Evolutionary conservation across 2,888 invertebrate species (phyloP), one percentile per base, ranked within the genome.

Genomic region (Agriopis marginaria): DNA sequence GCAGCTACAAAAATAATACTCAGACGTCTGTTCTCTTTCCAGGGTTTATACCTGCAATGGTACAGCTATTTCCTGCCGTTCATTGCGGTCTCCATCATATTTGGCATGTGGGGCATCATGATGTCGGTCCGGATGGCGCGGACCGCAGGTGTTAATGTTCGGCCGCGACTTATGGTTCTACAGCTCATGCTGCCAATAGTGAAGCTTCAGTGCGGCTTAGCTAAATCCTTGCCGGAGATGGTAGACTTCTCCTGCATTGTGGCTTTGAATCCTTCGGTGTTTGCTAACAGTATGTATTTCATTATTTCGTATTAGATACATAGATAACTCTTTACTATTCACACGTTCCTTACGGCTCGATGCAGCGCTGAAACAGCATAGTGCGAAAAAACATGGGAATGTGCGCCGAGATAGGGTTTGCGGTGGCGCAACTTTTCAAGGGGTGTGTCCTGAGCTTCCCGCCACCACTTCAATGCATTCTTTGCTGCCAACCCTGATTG

Each of bases 91-190:
- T 97, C 97, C 7, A 96, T 97, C 71, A 87, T 97, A 8, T 88
- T 95, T 40, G 97, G 96, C 12, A 92, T 97, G 58, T 97, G 97
- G 95, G 96, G 96, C 0, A 94, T 96, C 81, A 94, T 95, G 49
- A 96, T 97, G 95, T 93, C 95, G 7, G 95, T 96, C 32, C 93
- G 94, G 0, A 86, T 86, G 0, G 87, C 86, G 0, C 86, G 84
- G 70, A 68, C 81, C 0, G 95, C 88, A 67, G 96, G 82, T 78
- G 90, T 81, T 83, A 92, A 68, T 79, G 89, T 95, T 12, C 86
- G 89, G 40, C 89, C 89, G 0, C 94, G 95, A 79, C 95, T 96
- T 79, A 70, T 95, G 55, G 96, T 95, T 0, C 88, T 96, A 14
- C 97, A 97, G 83, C 79, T 96, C 79, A 96, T 95, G 1, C 86